Base-by-base conservation (phyloP, 2,113 vertebrate genomes). In the Pterophyllum scalare region DNA sequence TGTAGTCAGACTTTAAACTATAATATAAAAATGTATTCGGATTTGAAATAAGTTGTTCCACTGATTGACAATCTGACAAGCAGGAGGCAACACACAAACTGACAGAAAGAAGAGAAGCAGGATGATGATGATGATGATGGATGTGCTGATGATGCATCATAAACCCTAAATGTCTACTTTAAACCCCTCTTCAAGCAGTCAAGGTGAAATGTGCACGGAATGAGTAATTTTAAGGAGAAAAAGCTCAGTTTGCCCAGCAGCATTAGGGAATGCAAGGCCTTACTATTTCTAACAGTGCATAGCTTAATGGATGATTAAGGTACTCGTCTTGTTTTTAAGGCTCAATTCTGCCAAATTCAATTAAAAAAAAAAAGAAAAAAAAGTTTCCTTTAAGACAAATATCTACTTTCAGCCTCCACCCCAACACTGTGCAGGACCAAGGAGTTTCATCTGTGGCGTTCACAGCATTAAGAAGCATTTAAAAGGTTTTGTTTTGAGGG, bases 151-250 rank as follows among this genome's bases (percentile, higher is more conserved):
- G 26, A 72, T 31, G 67, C 8, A 75, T 59, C 7, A 20, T 40
- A n/a, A 74, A 38, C 3, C 22, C 20, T 22, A 58, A 52, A 24
- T 19, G 1, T 46, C 28, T 31, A 65, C 56, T 33, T 49, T 22
- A 31, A 78, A 54, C 8, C 38, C 26, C 3, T 67, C 19, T 74
- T 14, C 22, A 14, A 75, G 3, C 2, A 6, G 12, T 76, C n/a
- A 80, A 80, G 59, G n/a, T 88, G 77, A 91, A 89, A 89, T 91
- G 31, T 83, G 62, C 20, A 83, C 79, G 77, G 62, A 84, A 78
- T 31, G 20, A 81, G 31, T 64, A 52, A 58, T 24, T 75, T 74
- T 46, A 43, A 22, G 19, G 4, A 5, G 3, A n/a, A 82, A 79
- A 22, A 26, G n/a, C 31, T 80, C 59, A 77, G 35, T 38, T 38